Conservation (phyloP, 2,113 vertebrate genomes). For the Pseudopodoces humilis region DNA sequence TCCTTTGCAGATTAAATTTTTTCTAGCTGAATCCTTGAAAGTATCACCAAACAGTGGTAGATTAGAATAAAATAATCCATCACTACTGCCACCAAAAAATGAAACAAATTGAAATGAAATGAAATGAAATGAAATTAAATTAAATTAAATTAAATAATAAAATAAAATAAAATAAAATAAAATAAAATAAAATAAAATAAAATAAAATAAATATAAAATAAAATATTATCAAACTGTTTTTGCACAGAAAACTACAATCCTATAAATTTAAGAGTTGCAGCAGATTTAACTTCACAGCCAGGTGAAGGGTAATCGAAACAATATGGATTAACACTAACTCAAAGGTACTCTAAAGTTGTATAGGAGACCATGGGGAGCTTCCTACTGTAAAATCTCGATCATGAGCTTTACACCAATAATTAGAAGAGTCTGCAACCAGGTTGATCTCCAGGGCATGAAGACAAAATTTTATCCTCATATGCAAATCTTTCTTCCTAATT, state of each 20-base stretch:
- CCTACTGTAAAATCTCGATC: background rate
- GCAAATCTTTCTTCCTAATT: background rate
- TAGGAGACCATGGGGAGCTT: background rate
- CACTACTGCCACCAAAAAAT: fast-evolving
- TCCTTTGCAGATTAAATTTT: background rate
- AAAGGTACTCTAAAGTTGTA: background rate
- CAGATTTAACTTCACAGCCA: background rate
- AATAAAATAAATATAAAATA: too few species aligned
- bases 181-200: background rate
- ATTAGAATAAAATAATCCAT: background rate
- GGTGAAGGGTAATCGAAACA: background rate
- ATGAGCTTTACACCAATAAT: constrained; percentile 8
- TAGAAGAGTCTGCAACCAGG: background rate
- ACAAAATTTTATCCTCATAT: background rate
- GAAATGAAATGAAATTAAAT: too few species aligned
- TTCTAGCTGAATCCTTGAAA: background rate
- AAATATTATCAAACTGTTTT: background rate
- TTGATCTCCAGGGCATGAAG: background rate
- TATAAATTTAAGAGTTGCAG: background rate
- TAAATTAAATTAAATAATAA: too few species aligned
- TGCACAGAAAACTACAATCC: background rate
- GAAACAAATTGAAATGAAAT: too few species aligned
- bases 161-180: too few species aligned
- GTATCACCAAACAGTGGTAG: background rate
- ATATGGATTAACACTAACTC: background rate